phyloP scores from a whole-genome alignment of 2,797 vertebrate species.

The Meda fulgida region DNA sequence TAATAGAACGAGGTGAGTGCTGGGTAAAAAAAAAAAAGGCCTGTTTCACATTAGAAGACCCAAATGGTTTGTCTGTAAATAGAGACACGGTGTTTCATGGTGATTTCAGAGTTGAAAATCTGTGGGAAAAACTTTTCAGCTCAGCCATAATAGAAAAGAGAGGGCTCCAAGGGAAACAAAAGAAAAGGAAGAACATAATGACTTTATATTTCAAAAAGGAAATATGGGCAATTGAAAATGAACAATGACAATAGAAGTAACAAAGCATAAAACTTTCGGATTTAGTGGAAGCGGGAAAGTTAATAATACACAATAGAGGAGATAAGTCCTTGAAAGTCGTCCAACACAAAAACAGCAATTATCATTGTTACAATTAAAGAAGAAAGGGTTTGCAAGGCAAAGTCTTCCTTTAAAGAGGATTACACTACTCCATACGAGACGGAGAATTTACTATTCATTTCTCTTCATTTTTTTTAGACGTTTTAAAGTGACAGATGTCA shows the following conservation, averaged over 20 bases:
- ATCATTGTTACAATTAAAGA: constrained; percentile 81
- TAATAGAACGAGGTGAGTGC: constrained; percentile 22
- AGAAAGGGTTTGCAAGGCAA: constrained; percentile 77
- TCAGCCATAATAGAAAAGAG: constrained; percentile 55
- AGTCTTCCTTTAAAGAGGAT: constrained; percentile 76
- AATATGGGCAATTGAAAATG: constrained; percentile 78
- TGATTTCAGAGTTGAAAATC: constrained; percentile 55
- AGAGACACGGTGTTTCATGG: constrained; percentile 39
- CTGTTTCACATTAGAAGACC: constrained; percentile 30
- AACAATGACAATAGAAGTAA: constrained; percentile 74
- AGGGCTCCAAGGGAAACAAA: constrained; percentile 44
- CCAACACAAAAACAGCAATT: constrained; percentile 83
- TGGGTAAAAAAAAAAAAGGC: constrained; percentile 23
- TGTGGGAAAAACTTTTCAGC: constrained; percentile 53
- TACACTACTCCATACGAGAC: constrained; percentile 79
- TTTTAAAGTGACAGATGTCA: constrained; percentile 81
- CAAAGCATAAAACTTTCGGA: constrained; percentile 82
- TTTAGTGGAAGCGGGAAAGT: constrained; percentile 81
- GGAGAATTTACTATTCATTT: constrained; percentile 80
- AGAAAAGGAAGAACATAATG: constrained; percentile 64
- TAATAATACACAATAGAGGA: constrained; percentile 80
- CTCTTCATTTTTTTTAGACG: constrained; percentile 78
- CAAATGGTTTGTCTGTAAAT: constrained; percentile 48
- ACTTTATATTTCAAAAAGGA: constrained; percentile 75
- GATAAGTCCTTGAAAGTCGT: constrained; percentile 84